Conservation (phyloP, 2,113 vertebrate genomes). For the Chascanopsetta lugubris region DNA sequence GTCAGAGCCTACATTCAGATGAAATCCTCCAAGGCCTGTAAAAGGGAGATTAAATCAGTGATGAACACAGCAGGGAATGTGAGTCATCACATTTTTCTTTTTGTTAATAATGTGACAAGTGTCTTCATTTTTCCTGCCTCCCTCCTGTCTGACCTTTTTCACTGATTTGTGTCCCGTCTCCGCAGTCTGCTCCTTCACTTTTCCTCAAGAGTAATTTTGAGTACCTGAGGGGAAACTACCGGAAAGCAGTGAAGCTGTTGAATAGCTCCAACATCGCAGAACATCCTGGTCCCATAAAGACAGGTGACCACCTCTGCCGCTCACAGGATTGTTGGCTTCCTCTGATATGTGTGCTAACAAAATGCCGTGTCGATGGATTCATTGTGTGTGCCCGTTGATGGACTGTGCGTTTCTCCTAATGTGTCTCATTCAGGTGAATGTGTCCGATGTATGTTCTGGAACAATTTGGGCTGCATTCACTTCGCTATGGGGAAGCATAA, state of each 20-base stretch:
- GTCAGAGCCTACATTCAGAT: constrained; percentile 98
- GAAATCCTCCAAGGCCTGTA: constrained; percentile 98
- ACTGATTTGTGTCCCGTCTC: constrained; percentile 45
- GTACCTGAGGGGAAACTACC: constrained; percentile 97
- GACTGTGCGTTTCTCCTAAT: neutral
- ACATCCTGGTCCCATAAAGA: constrained; percentile 96
- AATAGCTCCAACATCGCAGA: constrained; percentile 98
- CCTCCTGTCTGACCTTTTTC: constrained; percentile 21
- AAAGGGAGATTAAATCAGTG: constrained; percentile 98
- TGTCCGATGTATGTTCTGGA: constrained; percentile 98
- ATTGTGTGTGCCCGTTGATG: neutral
- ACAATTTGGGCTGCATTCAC: constrained; percentile 98
- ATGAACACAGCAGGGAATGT: constrained; percentile 99
- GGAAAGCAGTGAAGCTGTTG: constrained; percentile 96
- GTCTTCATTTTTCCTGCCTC: neutral
- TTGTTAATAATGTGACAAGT: neutral
- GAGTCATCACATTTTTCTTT: constrained; percentile 70
- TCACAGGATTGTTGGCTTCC: neutral
- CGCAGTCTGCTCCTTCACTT: constrained; percentile 93
- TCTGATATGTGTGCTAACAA: neutral
- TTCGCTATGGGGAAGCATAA: constrained; percentile 99
- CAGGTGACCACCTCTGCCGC: constrained; percentile 80
- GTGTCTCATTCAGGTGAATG: constrained; percentile 88
- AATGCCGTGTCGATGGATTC: neutral
- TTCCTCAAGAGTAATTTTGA: constrained; percentile 99